Conservation (phyloP, 2,888 invertebrate genomes). For the Lithophane semibrunnea region DNA sequence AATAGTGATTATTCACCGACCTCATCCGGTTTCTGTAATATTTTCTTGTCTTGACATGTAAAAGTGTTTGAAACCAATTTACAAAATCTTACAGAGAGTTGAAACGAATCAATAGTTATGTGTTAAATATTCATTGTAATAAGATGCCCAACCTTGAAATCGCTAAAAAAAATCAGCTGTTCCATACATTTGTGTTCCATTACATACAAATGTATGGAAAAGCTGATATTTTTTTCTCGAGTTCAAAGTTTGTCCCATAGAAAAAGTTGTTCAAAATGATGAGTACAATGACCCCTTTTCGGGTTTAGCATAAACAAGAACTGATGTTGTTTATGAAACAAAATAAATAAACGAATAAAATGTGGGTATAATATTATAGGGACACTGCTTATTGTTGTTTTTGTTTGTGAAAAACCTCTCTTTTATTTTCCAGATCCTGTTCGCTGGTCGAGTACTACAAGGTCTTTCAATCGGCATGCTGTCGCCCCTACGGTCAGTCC, state of each 20-base stretch:
- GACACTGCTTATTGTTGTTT: background rate
- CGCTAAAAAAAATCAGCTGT: no score
- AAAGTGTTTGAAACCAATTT: background rate
- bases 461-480: constrained; percentile 88
- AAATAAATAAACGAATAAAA: no score
- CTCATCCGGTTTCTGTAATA: background rate
- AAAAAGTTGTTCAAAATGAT: no score
- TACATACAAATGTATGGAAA: no score
- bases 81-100: background rate
- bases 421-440: constrained; percentile 53
- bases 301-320: no score
- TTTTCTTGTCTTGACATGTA: background rate
- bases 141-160: no score
- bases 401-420: background rate
- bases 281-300: no score
- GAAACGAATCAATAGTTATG: background rate
- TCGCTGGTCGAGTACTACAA: constrained; percentile 69
- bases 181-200: no score
- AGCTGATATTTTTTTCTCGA: no score
- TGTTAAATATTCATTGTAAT: background rate
- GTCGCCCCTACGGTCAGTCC: constrained; percentile 84
- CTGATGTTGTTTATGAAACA: no score
- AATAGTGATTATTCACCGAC: background rate
- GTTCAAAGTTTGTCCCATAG: no score
- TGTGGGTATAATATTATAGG: no score